These are phyloP conservation scores for Antennarius striatus DNA, from an alignment of 2,113 vertebrate genomes.

Conservation along the genomic window DNA sequence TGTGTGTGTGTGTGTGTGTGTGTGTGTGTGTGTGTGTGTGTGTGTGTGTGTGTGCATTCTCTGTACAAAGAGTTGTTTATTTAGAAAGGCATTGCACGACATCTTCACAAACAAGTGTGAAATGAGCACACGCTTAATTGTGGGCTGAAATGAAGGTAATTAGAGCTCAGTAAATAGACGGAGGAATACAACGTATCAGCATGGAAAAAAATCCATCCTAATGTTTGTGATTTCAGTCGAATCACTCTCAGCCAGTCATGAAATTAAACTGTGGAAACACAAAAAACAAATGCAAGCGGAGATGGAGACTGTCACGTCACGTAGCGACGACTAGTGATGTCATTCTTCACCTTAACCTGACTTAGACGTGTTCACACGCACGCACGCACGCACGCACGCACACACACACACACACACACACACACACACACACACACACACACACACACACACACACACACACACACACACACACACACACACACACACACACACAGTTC, in stretches of 20 bases:
- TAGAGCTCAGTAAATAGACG: slow-evolving; percentile 28
- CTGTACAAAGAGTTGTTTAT: slow-evolving; percentile 5
- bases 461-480: background rate
- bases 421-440: background rate
- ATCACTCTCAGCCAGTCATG: slow-evolving; percentile 18
- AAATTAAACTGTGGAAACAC: slow-evolving; percentile 20
- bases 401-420: background rate
- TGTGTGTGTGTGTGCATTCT: background rate
- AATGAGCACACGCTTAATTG: slow-evolving; percentile 33
- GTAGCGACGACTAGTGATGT: slow-evolving; percentile 66
- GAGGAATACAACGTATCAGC: slow-evolving; percentile 18
- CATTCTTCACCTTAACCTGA: slow-evolving; percentile 50
- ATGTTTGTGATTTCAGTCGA: slow-evolving; percentile 13
- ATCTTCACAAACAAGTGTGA: slow-evolving; percentile 32
- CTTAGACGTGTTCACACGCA: slow-evolving; percentile 20
- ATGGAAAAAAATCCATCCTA: slow-evolving; percentile 5
- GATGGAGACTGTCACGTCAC: slow-evolving; percentile 36
- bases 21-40: background rate
- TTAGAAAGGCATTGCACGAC: slow-evolving; percentile 17
- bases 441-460: background rate
- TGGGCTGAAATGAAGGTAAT: slow-evolving; percentile 40
- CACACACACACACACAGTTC: background rate
- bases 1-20: too few species aligned
- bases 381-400: background rate
- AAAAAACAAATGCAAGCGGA: slow-evolving; percentile 22